These are phyloP conservation scores for Mastigias papua DNA, from an alignment of 30 jellyfish, hydroid and myxozoan species.

Conservation along the genomic window DNA sequence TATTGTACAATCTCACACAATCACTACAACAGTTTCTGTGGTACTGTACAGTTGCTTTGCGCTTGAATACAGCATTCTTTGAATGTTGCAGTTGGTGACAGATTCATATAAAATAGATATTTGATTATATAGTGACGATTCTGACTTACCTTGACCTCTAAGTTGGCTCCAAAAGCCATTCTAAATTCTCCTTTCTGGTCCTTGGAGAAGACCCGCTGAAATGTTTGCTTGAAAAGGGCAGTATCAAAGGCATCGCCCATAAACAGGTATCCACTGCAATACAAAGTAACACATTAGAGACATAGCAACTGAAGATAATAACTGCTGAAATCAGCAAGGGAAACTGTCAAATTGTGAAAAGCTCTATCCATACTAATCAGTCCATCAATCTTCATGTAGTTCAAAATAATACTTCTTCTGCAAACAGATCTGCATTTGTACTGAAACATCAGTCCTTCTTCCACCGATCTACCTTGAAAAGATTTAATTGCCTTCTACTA, in stretches of 20 bases:
- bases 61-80: no score
- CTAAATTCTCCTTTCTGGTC: constrained; percentile 91
- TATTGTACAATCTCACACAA: no score
- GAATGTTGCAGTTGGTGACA: no score
- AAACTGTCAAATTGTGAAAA: background rate
- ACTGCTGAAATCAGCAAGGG: background rate
- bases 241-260: constrained; percentile 99
- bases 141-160: constrained; percentile 83
- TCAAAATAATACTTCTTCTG: no score
- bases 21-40: no score
- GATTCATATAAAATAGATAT: background rate
- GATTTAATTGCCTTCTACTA: no score
- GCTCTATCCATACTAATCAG: background rate
- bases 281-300: background rate
- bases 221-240: constrained; percentile 94
- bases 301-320: background rate
- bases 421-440: no score
- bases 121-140: background rate
- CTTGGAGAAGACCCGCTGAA: constrained; percentile 89
- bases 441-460: no score
- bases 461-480: no score
- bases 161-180: constrained; percentile 89
- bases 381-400: no score
- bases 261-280: constrained; percentile 90
- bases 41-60: no score